phyloP scores from a whole-genome alignment of 2,888 invertebrate genomes.

The Serrognathus titanus region DNA sequence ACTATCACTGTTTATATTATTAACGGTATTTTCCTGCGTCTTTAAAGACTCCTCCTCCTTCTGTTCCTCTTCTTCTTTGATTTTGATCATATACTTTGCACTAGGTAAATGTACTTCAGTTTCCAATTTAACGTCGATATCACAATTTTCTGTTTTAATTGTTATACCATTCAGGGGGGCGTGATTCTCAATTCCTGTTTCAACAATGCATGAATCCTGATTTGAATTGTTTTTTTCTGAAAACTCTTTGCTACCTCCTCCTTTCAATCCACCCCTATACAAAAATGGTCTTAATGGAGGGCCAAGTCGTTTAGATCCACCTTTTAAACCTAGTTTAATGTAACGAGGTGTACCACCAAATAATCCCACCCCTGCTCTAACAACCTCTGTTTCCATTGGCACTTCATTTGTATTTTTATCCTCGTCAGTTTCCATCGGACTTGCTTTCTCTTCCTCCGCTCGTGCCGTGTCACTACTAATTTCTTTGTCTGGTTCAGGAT shows the following conservation, averaged over 20 bases:
- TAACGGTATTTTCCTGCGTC: constrained; percentile 19
- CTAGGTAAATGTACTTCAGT: background rate
- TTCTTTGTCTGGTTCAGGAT: constrained; percentile 45
- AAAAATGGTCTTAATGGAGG: constrained; percentile 29
- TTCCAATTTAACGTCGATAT: constrained; percentile 8
- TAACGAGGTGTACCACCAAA: constrained; percentile 41
- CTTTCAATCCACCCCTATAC: constrained; percentile 40
- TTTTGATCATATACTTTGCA: background rate
- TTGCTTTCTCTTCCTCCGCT: constrained; percentile 13
- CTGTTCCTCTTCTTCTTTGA: constrained; percentile 21
- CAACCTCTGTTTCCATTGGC: constrained; percentile 11
- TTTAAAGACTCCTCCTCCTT: constrained; percentile 22
- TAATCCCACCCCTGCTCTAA: constrained; percentile 30
- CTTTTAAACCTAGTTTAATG: constrained; percentile 44
- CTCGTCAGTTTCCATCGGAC: constrained; percentile 14
- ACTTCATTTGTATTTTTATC: constrained; percentile 9
- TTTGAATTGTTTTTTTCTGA: constrained; percentile 20
- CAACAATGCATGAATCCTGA: background rate
- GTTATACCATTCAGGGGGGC: background rate
- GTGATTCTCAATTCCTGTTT: background rate
- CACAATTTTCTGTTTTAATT: constrained; percentile 1
- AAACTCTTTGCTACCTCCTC: constrained; percentile 45
- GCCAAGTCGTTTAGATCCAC: constrained; percentile 29
- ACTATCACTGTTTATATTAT: constrained; percentile 15
- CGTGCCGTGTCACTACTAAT: constrained; percentile 19